Evolutionary conservation across 2,888 invertebrate genomes (phyloP), one percentile per base, ranked within the genome.

Genomic region (Polyommatus iphigenia): DNA sequence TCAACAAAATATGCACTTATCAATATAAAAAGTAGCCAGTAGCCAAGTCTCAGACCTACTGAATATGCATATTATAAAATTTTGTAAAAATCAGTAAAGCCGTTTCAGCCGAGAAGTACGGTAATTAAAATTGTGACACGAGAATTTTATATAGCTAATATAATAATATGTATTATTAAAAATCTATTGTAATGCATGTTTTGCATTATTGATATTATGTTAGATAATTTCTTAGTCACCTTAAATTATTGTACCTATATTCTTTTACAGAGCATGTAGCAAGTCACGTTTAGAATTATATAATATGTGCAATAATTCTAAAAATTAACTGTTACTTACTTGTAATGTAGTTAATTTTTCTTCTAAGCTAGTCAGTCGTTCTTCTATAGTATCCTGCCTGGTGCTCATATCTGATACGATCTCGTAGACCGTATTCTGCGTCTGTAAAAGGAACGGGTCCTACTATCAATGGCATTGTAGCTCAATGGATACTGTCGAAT

Each of bases 351-450:
- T 96, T 85, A 99, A 94, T 93, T 98, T 98, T 88, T 98, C 98
- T 94, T 99, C 99, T 90, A 99, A 96, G 86, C 97, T 97, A 83
- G 97, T 96, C 86, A 99, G 95, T 87, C 99, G 96, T 92, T 99
- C 98, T 91, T 99, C 99, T 84, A 99, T 95, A 77, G 96, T 96
- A 89, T 98, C 98, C 91, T 99, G 99, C 78, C 99, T 96, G 80
- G 97, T 96, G 88, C 98, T 98, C 97, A 99, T 98, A 87, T 99
- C 99, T 78, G 99, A 98, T 82, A 99, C 99, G 86, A 99, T 97
- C 94, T 99, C 99, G 91, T 99, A 99, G 83, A 99, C 99, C 78
- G 98, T 98, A 88, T 98, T 98, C 95, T 99, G 99, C 82, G 99
- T 99, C 99, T 99, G 95, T 83, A 95, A 95, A 85, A 95, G 88